A percentile compares a stretch with the other conserved stretches of the same genome.
Conservation (phyloP, 2,888 invertebrate species). For the Catocala sponsa region DNA sequence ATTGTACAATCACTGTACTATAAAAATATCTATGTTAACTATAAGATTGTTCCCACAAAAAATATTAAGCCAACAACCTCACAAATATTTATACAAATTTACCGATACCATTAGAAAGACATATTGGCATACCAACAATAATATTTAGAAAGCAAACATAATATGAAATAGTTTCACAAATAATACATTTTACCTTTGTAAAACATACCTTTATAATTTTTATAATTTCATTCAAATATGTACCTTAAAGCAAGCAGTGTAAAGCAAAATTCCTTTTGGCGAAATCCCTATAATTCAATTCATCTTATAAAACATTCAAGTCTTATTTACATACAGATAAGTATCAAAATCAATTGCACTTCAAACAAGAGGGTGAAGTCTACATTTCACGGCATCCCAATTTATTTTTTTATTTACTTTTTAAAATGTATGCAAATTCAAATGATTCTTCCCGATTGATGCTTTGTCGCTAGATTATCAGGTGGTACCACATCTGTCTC, state of each 20-base stretch:
- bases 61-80: too few species aligned
- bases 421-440: conserved; percentile 72
- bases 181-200: conserved; percentile 14
- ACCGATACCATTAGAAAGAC: too few species aligned
- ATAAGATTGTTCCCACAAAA: too few species aligned
- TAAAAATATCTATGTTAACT: too few species aligned
- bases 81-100: too few species aligned
- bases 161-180: conserved; percentile 36
- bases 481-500: conserved; percentile 41
- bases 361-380: conserved; percentile 44
- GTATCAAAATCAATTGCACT: conserved; percentile 37
- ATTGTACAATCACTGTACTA: too few species aligned
- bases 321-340: conserved; percentile 23
- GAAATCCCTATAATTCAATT: conserved; percentile 7
- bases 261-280: conserved; percentile 16
- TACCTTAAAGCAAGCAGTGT: conserved; percentile 11
- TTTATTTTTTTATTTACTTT: conserved; percentile 74
- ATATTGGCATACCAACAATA: too few species aligned
- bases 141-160: conserved; percentile 37
- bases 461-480: conserved; percentile 69
- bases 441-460: conserved; percentile 69
- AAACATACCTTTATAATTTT: background rate
- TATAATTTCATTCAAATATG: background rate
- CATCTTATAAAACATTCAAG: conserved; percentile 9
- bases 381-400: conserved; percentile 47